phyloP scores from a whole-genome alignment of 2,113 vertebrate genomes.

The Mesocricetus auratus region DNA sequence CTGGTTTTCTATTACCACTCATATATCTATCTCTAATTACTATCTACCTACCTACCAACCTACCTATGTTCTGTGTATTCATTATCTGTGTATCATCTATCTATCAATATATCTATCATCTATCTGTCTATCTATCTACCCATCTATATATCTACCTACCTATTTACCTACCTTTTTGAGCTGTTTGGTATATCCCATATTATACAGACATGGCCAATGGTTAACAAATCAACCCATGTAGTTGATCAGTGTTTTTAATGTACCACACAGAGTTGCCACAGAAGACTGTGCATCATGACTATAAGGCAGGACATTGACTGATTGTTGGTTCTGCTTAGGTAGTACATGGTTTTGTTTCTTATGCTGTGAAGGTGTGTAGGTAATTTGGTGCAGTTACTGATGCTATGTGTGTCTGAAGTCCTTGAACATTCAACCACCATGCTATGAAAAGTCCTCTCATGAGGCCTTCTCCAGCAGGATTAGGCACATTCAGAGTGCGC shows the following conservation, averaged over 20 bases:
- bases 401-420: too few relatives aligned
- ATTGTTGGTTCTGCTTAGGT: not conserved
- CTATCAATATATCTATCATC: not conserved
- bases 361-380: not conserved
- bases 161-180: not conserved
- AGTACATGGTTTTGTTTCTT: not conserved
- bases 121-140: not conserved
- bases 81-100: not conserved
- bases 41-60: not conserved
- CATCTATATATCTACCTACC: too few relatives aligned
- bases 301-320: not conserved
- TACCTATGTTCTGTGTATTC: not conserved
- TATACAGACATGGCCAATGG: not conserved
- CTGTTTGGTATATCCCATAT: not conserved
- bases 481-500: not conserved
- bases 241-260: not conserved
- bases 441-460: not conserved
- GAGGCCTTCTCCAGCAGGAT: accelerated
- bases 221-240: not conserved
- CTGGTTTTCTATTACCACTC: too few relatives aligned
- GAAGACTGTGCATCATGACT: not conserved
- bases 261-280: too few relatives aligned
- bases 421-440: not conserved
- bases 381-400: not conserved
- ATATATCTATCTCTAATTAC: not conserved